Conservation (phyloP, 2,888 invertebrate species). For the Beris chalybata region DNA sequence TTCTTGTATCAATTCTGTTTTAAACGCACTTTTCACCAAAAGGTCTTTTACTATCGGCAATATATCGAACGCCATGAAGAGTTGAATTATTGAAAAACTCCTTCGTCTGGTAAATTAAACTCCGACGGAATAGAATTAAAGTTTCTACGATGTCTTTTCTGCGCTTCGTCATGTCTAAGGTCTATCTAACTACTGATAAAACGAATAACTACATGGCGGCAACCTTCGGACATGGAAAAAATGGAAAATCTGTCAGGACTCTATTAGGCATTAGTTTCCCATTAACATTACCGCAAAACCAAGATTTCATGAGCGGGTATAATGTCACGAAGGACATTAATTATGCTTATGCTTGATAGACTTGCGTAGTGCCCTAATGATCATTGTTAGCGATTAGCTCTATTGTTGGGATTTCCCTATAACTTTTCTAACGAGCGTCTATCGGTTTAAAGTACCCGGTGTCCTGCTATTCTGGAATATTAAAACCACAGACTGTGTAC, state of each 20-base stretch:
- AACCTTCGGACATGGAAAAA: too few species aligned
- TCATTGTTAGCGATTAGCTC: background rate
- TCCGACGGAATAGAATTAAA: slow-evolving; percentile 58
- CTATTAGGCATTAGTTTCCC: slow-evolving; percentile 5
- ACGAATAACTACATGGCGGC: too few species aligned
- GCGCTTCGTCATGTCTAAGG: slow-evolving; percentile 17
- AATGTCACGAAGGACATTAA: too few species aligned
- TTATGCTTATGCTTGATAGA: background rate
- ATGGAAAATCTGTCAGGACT: background rate
- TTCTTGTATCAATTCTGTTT: background rate
- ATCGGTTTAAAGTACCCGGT: background rate
- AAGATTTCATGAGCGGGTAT: too few species aligned
- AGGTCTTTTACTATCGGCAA: slow-evolving; percentile 73
- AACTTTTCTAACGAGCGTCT: background rate
- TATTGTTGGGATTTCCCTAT: background rate
- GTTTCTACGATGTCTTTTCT: slow-evolving; percentile 14
- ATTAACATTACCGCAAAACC: too few species aligned
- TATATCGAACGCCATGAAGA: slow-evolving; percentile 77
- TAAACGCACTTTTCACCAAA: slow-evolving; percentile 71
- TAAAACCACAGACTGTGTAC: too few species aligned
- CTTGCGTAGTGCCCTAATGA: slow-evolving; percentile 11
- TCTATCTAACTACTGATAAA: too few species aligned
- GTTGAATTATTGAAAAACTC: slow-evolving; percentile 77
- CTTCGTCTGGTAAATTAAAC: slow-evolving; percentile 69
- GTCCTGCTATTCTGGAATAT: background rate